Conservation (phyloP, 2,888 invertebrate species). For the Cancer borealis region DNA sequence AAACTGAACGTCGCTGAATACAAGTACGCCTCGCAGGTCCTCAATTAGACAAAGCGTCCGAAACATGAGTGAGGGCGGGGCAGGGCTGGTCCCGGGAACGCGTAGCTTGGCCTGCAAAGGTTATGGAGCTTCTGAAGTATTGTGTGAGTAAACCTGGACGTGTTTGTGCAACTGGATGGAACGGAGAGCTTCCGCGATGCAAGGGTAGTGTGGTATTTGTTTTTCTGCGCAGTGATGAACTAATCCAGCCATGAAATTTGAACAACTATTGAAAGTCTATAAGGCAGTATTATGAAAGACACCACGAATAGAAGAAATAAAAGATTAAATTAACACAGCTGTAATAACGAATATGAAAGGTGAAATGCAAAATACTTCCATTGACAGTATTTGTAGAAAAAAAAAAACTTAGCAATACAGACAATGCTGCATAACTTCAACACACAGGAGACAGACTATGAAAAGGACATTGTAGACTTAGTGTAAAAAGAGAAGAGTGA, state of each 20-base stretch:
- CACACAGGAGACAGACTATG: background rate
- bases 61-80: background rate
- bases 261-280: background rate
- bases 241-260: background rate
- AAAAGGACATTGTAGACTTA: background rate
- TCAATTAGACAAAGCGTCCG: background rate
- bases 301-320: background rate
- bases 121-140: background rate
- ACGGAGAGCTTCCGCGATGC: background rate
- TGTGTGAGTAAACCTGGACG: background rate
- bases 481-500: background rate
- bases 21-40: background rate
- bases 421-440: background rate
- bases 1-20: background rate
- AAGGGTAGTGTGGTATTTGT: background rate
- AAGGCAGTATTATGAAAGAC: background rate
- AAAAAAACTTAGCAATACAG: background rate
- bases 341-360: background rate
- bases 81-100: background rate
- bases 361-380: background rate
- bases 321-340: background rate
- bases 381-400: background rate
- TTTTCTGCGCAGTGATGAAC: background rate
- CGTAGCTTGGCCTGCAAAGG: background rate
- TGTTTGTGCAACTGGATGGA: background rate